Evolutionary conservation across 2,888 invertebrate species (phyloP), one percentile per base, ranked within the genome.

Genomic region (Eupsilia transversa): DNA sequence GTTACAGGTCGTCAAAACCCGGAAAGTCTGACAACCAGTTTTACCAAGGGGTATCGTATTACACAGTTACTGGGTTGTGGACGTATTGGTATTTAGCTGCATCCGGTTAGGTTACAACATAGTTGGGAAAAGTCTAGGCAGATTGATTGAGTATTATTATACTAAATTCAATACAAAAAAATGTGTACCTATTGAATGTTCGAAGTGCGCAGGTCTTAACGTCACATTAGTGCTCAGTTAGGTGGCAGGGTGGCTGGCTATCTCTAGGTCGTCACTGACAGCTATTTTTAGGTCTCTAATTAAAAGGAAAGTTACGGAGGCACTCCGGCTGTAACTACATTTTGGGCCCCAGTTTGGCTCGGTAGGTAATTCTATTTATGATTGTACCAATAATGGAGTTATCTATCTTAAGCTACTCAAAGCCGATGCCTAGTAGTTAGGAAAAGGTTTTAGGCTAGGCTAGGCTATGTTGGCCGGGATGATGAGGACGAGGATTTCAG

Each of bases 201-300:
- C 70, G 38, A 67, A 89, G 68, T 89, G 90, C 90, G 90, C 90
- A 90, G 71, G 90, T 86, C 89, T 70, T 70, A 59, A 79, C 61
- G 17, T n/a, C 54, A 46, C 49, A 68, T 80, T 74, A 67, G 76
- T 72, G 61, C 35, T 73, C 52, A 56, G 38, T 46, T 70, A 79
- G 78, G 60, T 69, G 72, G 9, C 57, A 9, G 12, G 78, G 60
- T 69, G 72, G 9, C 57, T 12, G 12, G 20, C 65, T 43, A 41
- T 60, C 67, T 49, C 49, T 60, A 64, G 56, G 57, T 67, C 67
- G 64, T 68, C 66, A 76, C 56, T 69, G 33, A 60, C n/a, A 27
- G 61, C 72, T 84, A 84, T 79, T 79, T 76, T 76, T 76, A 72
- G 81, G 68, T 66, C 43, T 49, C 33, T 72, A 69, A 74, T 79